Evolutionary conservation across 92 coral and sea anemone species (phyloP).

Genomic region (Palythoa heliodiscus): DNA sequence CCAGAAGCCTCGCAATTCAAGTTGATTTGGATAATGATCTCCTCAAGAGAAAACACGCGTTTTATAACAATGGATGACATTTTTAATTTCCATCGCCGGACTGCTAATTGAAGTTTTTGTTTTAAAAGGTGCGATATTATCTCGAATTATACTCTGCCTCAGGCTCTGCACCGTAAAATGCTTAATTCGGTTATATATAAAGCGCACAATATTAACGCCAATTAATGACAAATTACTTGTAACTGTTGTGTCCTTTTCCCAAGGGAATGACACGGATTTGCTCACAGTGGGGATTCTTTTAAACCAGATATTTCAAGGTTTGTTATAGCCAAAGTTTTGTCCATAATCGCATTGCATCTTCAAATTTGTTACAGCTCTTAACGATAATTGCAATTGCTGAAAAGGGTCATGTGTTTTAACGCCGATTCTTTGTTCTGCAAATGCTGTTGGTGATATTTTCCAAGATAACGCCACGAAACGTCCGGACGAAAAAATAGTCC

Average conservation of each 20-base stretch:
- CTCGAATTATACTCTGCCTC: background rate
- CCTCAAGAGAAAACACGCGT: too few relatives aligned
- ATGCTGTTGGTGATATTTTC: background rate
- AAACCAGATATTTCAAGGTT: background rate
- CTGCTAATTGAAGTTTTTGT: background rate
- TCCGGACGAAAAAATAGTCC: constrained; percentile 2
- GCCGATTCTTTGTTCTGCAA: background rate
- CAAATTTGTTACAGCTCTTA: constrained; percentile 5
- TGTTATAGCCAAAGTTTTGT: background rate
- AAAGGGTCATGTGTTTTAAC: constrained; percentile 5
- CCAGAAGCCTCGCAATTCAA: too few relatives aligned
- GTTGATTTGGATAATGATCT: too few relatives aligned
- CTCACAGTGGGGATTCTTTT: constrained; percentile 11
- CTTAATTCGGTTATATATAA: background rate
- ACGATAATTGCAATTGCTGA: background rate
- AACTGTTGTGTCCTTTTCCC: background rate
- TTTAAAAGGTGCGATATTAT: background rate
- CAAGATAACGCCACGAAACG: constrained; percentile 9
- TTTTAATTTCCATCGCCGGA: background rate
- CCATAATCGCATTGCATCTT: background rate
- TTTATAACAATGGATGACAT: too few relatives aligned
- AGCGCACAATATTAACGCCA: background rate
- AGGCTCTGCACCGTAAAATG: constrained; percentile 7
- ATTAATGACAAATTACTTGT: constrained; percentile 20
- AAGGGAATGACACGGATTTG: background rate